Evolutionary conservation across 2,113 vertebrate species (phyloP).

Genomic region (Setophaga kirtlandii): DNA sequence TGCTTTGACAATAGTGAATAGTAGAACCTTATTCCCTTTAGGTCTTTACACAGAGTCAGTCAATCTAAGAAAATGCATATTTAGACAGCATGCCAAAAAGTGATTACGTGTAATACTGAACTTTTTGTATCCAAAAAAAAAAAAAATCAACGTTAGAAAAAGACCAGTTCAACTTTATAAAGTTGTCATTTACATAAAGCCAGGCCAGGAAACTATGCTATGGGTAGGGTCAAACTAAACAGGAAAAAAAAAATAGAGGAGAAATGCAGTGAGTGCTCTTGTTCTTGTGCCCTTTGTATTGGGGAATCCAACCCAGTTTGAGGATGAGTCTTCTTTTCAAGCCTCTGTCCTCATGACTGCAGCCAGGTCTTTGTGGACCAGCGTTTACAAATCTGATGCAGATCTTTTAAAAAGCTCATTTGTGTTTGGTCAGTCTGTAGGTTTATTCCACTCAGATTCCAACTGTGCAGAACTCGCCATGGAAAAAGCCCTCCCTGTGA

Average conservation of each 20-base stretch:
- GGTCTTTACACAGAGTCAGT: not conserved
- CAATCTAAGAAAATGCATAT: conserved; percentile 16
- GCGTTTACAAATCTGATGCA: not conserved
- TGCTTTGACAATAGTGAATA: conserved; percentile 49
- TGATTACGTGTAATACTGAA: conserved; percentile 19
- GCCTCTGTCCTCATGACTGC: not conserved
- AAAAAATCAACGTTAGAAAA: not conserved
- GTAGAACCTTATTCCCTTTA: conserved; percentile 10
- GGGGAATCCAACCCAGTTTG: not conserved
- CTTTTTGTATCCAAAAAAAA: not conserved
- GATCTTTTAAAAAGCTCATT: not conserved
- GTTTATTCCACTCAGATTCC: conserved; percentile 21
- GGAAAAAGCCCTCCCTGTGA: conserved; percentile 9
- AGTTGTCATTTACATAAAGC: not conserved
- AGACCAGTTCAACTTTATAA: not conserved
- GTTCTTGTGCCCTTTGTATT: not conserved
- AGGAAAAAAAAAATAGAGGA: not conserved
- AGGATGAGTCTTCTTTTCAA: not conserved
- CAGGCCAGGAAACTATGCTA: not conserved
- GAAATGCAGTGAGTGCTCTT: not conserved
- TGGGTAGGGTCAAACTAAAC: not conserved
- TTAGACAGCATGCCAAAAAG: conserved; percentile 1
- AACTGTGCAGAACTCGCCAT: not conserved
- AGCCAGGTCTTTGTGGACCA: conserved; percentile 4
- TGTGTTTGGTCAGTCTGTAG: conserved; percentile 8